Conservation (phyloP, 2,797 vertebrate species). For the Sebastes taczanowskii region DNA sequence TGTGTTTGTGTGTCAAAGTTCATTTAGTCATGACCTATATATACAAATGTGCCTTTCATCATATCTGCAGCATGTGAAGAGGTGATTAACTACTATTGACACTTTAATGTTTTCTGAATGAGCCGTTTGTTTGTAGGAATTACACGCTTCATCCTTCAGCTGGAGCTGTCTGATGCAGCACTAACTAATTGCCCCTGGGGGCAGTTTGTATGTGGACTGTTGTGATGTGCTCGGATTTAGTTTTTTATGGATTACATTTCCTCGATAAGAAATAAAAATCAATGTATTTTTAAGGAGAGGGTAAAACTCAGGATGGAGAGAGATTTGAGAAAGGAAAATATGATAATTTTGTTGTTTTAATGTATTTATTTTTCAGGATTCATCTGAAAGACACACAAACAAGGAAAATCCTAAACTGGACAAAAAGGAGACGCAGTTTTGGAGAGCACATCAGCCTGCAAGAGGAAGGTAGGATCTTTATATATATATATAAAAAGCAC, state of each 20-base stretch:
- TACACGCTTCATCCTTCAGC: slow-evolving; percentile 69
- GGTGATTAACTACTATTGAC: slow-evolving; percentile 61
- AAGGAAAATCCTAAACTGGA: slow-evolving; percentile 24
- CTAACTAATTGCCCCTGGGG: slow-evolving; percentile 67
- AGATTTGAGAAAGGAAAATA: not conserved
- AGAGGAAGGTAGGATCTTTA: not conserved
- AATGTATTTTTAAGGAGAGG: slow-evolving; percentile 5
- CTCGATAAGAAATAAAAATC: not conserved
- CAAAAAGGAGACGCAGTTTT: slow-evolving; percentile 9
- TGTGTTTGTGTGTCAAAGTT: slow-evolving; percentile 32
- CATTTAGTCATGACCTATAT: slow-evolving; percentile 26
- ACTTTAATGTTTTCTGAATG: slow-evolving; percentile 65
- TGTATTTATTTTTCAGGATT: not conserved
- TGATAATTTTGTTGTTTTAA: not conserved
- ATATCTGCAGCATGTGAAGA: slow-evolving; percentile 37
- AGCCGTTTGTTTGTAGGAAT: slow-evolving; percentile 69
- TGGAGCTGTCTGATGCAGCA: slow-evolving; percentile 55
- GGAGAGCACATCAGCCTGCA: not conserved
- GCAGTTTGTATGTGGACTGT: slow-evolving; percentile 40
- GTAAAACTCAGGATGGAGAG: no score
- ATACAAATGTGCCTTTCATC: slow-evolving; percentile 32
- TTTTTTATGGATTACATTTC: slow-evolving; percentile 24
- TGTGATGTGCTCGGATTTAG: slow-evolving; percentile 22
- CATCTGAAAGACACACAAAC: not conserved
- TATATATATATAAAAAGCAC: not conserved